Conservation (phyloP, 1,140 invertebrate genomes). For the Homalodisca vitripennis region DNA sequence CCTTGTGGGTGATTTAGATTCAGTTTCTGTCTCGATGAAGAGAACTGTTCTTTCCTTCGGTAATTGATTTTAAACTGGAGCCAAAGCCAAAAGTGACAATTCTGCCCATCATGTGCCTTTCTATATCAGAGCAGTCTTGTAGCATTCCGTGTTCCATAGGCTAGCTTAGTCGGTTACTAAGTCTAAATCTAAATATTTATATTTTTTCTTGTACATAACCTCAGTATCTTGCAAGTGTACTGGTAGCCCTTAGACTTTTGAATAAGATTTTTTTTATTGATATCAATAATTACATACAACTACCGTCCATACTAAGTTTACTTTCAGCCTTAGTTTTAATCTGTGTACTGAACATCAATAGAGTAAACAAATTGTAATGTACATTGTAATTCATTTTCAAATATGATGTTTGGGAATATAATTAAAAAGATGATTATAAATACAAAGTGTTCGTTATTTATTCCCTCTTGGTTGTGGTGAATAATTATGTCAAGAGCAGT, state of each 20-base stretch:
- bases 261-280: neutral
- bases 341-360: neutral
- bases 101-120: conserved; percentile 7
- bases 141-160: conserved; percentile 18
- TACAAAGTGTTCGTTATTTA: no score
- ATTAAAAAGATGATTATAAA: no score
- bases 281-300: neutral
- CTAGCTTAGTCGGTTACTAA: neutral
- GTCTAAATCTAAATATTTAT: neutral
- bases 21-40: neutral
- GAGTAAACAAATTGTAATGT: neutral
- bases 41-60: neutral
- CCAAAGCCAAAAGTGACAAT: neutral
- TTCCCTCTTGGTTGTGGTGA: no score
- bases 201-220: neutral
- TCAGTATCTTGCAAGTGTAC: neutral
- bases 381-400: conserved; percentile 20
- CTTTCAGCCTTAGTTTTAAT: neutral
- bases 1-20: no score
- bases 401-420: conserved; percentile 17
- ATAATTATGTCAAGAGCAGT: no score
- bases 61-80: neutral
- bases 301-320: conserved; percentile 15
- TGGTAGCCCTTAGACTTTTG: neutral
- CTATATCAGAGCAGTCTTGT: neutral